Evolutionary conservation across 1,140 invertebrate species (phyloP).

Genomic region (Heliothis virescens): DNA sequence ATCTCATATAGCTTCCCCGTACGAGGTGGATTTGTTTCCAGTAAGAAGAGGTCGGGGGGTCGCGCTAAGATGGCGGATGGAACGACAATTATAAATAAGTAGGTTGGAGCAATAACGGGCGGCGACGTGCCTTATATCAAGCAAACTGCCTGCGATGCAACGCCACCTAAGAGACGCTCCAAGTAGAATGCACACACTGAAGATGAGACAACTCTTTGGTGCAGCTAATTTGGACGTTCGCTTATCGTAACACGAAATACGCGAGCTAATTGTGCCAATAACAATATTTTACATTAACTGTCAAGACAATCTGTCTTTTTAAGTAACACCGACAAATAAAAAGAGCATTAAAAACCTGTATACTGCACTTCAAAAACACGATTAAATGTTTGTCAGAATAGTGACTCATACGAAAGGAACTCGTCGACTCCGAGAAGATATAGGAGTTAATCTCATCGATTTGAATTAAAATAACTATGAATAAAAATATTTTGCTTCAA

Average conservation of each 20-base stretch:
- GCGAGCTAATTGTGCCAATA: not conserved
- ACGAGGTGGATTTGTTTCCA: not conserved
- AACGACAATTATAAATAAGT: slow-evolving; percentile 85
- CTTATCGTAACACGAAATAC: not conserved
- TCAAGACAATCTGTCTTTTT: slow-evolving; percentile 7
- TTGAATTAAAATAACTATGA: too few relatives aligned
- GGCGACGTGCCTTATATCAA: slow-evolving; percentile 84
- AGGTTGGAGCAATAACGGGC: slow-evolving; percentile 83
- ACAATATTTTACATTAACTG: not conserved
- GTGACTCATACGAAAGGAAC: not conserved
- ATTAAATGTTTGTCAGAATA: not conserved
- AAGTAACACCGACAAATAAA: not conserved
- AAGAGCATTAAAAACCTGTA: not conserved
- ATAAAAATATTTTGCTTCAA: too few relatives aligned
- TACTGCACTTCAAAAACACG: not conserved
- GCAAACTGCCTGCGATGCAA: slow-evolving; percentile 83
- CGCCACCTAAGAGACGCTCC: slow-evolving; percentile 80
- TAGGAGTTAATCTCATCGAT: too few relatives aligned
- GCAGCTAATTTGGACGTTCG: not conserved
- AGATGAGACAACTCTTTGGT: not conserved
- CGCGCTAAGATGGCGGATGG: slow-evolving; percentile 65
- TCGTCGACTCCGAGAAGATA: too few relatives aligned
- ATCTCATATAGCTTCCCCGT: slow-evolving; percentile 2
- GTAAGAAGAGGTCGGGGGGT: slow-evolving; percentile 58
- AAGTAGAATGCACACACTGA: slow-evolving; percentile 56